Conservation (phyloP, 2,888 invertebrate genomes). For the Eremobia ochroleuca region DNA sequence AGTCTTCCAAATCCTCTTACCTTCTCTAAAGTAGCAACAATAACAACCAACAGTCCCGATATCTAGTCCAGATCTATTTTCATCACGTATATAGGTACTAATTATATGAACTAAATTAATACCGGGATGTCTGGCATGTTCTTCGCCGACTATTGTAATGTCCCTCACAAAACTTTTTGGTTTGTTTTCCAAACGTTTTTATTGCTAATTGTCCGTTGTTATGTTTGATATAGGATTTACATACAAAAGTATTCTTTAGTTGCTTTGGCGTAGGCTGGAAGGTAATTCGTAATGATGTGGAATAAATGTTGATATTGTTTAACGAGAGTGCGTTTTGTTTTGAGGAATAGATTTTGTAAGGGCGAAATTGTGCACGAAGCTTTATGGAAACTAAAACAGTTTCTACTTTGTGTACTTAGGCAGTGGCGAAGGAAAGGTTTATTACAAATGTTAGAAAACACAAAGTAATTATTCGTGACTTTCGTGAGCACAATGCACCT, state of each 20-base stretch:
- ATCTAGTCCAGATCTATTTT: conserved; percentile 64
- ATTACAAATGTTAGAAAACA: not conserved
- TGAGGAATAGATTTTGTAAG: not conserved
- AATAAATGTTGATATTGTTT: conserved; percentile 48
- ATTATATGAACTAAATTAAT: conserved; percentile 73
- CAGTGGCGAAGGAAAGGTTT: not conserved
- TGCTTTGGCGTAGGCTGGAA: conserved; percentile 52
- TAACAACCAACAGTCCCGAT: conserved; percentile 31
- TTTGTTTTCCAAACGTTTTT: conserved; percentile 65
- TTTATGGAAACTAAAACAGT: not conserved
- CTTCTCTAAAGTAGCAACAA: conserved; percentile 16
- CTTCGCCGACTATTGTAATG: conserved; percentile 67
- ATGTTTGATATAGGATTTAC: conserved; percentile 67
- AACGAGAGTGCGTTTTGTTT: conserved; percentile 23
- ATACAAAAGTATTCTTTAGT: conserved; percentile 67
- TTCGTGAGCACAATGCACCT: not conserved
- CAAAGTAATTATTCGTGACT: not conserved
- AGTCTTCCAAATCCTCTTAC: not conserved
- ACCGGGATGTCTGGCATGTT: conserved; percentile 62
- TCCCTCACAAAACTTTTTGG: conserved; percentile 63
- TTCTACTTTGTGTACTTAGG: not conserved
- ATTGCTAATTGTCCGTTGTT: conserved; percentile 70
- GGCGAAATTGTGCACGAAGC: not conserved
- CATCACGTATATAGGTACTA: conserved; percentile 69
- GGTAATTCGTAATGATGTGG: conserved; percentile 60